These are phyloP conservation scores for Drosophila rellima DNA, from an alignment of 2,888 invertebrate species.

Conservation along the genomic window DNA sequence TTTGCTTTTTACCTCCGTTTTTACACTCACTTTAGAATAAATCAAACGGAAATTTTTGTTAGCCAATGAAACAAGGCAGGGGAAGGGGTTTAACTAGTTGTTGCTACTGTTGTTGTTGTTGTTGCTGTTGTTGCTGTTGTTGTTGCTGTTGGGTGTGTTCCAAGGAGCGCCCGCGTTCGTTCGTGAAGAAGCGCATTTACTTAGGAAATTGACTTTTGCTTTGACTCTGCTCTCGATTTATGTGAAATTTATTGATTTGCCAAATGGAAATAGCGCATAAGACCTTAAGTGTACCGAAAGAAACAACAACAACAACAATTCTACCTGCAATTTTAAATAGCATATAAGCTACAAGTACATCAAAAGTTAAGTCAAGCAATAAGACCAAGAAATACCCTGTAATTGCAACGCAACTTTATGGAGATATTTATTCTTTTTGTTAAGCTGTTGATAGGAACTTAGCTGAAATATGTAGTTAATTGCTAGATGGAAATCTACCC, in stretches of 20 bases:
- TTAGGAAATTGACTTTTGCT: constrained; percentile 56
- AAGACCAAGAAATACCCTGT: constrained; percentile 11
- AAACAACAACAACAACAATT: constrained; percentile 2
- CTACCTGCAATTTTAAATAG: constrained; percentile 57
- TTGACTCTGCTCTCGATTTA: constrained; percentile 51
- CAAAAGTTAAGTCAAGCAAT: constrained; percentile 5
- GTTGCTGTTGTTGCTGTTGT: constrained; percentile 9
- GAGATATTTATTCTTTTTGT: no score
- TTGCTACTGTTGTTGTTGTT: not conserved
- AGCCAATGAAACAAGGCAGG: constrained; percentile 48
- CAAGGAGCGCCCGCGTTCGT: constrained; percentile 73
- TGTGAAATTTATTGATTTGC: constrained; percentile 74
- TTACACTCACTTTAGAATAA: constrained; percentile 69
- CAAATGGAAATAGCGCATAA: constrained; percentile 52
- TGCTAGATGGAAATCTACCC: no score
- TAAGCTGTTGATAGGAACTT: no score
- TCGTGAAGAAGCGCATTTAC: constrained; percentile 68
- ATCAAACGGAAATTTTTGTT: constrained; percentile 78
- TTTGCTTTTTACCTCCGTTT: constrained; percentile 39
- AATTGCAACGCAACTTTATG: not conserved
- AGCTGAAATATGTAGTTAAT: no score
- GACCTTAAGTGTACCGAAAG: constrained; percentile 18
- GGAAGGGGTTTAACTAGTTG: constrained; percentile 37
- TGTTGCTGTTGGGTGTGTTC: constrained; percentile 47
- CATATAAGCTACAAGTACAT: constrained; percentile 34